Base-by-base conservation (phyloP, 2,888 invertebrate genomes). In the Andrena fulva region DNA sequence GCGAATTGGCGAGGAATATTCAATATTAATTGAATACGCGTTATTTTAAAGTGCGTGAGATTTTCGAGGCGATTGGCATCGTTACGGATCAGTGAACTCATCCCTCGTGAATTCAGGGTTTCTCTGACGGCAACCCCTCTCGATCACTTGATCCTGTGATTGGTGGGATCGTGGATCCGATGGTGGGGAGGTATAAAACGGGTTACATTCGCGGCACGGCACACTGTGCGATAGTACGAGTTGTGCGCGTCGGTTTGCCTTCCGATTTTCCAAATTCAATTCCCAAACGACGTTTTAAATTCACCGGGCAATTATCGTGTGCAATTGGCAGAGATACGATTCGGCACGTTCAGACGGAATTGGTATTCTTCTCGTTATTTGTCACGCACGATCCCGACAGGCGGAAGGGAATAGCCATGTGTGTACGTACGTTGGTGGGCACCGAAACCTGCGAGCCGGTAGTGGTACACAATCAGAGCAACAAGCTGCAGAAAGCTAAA, bases 361-460 rank as follows among this genome's bases (percentile, higher is more conserved):
- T 0, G 6, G 20, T 27, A n/a, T 56, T 20, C 2, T 20, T 33
- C 20, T 48, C 24, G 5, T 3, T 67, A 16, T 62, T 63, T 33
- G 63, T 35, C 48, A 2, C 67, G 35, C 62, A 59, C 66, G 54
- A 31, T 60, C 50, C 29, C 7, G 24, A 24, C 10, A 31, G 20
- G 16, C 54, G 27, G 16, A 42, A 52, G 24, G 24, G 20, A 12
- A 48, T 12, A 78, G 75, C 59, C 68, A 92, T 92, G 92, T 92
- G 92, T 74, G 91, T 92, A 35, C 91, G 92, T 64, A 91, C 90
- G 71, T 75, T 89, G 64, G 69, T 84, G 31, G 73, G 70, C 42
- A 87, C 66, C 66, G 90, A 89, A 31, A 71, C 67, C 24, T 72
- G 63, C 67, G 84, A 85, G 62, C 70, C 69, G 74, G 77, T 79